Conservation (phyloP, 2,113 vertebrate species). For the Barbus barbus region DNA sequence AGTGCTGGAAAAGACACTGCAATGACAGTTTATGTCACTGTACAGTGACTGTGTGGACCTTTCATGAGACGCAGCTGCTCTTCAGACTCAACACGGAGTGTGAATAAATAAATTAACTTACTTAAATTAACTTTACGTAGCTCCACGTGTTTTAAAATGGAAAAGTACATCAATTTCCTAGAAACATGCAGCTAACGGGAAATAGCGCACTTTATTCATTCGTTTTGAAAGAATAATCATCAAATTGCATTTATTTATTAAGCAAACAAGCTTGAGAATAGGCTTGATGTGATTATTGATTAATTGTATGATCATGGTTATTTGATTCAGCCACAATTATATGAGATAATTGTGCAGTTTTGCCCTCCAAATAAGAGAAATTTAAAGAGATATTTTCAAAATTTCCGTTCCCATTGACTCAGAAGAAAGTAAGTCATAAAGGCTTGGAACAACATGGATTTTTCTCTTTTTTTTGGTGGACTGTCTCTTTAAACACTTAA, state of each 20-base stretch:
- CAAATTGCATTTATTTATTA: not conserved
- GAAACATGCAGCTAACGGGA: not conserved
- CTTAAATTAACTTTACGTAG: slow-evolving; percentile 9
- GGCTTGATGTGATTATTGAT: not conserved
- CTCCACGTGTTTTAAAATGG: not conserved
- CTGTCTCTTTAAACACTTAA: not conserved
- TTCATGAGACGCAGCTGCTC: not conserved
- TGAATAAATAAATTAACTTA: slow-evolving; percentile 11
- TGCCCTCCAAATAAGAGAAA: not conserved
- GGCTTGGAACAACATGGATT: too few species aligned
- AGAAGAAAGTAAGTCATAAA: too few species aligned
- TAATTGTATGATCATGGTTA: not conserved
- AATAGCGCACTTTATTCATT: not conserved
- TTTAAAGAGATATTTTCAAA: too few species aligned
- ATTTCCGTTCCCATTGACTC: not conserved
- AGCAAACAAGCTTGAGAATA: not conserved
- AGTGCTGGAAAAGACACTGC: not conserved
- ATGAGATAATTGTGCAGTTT: not conserved
- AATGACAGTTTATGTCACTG: not conserved
- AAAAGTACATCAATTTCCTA: not conserved
- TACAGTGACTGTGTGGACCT: not conserved
- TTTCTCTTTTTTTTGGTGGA: too few species aligned
- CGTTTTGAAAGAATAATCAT: too few species aligned
- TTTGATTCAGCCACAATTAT: too few species aligned
- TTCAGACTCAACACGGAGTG: not conserved